phyloP scores from a whole-genome alignment of 2,888 invertebrate species.

The Reticulitermes lucifugus region DNA sequence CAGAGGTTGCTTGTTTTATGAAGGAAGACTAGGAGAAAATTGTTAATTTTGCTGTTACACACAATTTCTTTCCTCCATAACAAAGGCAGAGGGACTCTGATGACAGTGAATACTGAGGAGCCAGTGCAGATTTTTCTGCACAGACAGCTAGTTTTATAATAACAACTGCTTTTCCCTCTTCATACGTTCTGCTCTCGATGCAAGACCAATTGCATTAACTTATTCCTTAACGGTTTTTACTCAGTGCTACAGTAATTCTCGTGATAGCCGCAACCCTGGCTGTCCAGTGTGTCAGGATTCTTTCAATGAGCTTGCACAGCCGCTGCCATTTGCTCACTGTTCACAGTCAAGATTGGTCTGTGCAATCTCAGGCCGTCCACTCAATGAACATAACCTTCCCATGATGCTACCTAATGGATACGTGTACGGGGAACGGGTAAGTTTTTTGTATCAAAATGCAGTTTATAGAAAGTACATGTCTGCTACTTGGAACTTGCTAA shows the following conservation, averaged over 20 bases:
- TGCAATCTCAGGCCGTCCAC: slow-evolving; percentile 85
- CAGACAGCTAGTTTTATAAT: too few species aligned
- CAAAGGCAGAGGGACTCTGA: too few species aligned
- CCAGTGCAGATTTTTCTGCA: too few species aligned
- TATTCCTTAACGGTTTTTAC: slow-evolving; percentile 62
- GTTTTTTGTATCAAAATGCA: slow-evolving; percentile 32
- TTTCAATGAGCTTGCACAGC: slow-evolving; percentile 85
- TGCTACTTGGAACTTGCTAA: too few species aligned
- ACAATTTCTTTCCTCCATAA: too few species aligned
- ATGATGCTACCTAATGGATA: slow-evolving; percentile 99
- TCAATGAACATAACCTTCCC: slow-evolving; percentile 98
- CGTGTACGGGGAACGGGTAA: slow-evolving; percentile 93
- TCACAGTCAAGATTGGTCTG: slow-evolving; percentile 96
- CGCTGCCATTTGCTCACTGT: slow-evolving; percentile 95
- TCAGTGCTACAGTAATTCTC: slow-evolving; percentile 77
- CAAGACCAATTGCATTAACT: not conserved
- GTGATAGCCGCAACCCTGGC: slow-evolving; percentile 79
- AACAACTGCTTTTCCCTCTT: too few species aligned
- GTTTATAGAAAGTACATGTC: too few species aligned
- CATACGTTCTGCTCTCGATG: not conserved
- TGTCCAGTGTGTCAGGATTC: slow-evolving; percentile 95
- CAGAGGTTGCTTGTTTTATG: too few species aligned
- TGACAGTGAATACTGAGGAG: too few species aligned
- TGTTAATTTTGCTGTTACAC: too few species aligned
- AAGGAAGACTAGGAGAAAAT: too few species aligned